Base-by-base conservation (phyloP, 1,140 invertebrate species). In the Caerostris extrusa region DNA sequence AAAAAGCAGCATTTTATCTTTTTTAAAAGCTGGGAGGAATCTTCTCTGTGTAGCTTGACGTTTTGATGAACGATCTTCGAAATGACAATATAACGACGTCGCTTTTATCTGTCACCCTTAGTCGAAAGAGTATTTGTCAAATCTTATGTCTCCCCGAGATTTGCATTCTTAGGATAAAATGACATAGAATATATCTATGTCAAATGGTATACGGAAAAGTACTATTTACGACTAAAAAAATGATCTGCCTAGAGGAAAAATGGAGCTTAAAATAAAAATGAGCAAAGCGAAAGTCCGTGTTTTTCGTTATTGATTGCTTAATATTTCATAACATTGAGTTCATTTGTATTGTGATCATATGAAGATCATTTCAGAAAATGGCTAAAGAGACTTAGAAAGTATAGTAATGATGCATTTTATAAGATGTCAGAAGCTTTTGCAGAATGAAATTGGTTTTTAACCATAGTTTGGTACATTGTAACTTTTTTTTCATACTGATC, bases 11-110 rank as follows among this genome's bases (percentile, higher is more conserved):
- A 34, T 88, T 89, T 93, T 89, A 88, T 93, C 92, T 77, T 93
- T 86, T 88, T 93, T 89, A 93, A 81, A 93, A 86, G 58, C 71
- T 58, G 17, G 56, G 69, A 64, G 56, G 57, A 93, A 69, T 86
- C 64, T 85, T 83, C 61, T 91, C 90, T 85, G 5, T 17, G 58
- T 50, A 55, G 10, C 86, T 69, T 92, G 91, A 92, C 91, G 82
- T 85, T 93, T 93, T 93, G 92, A 93, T 93, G 92, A 88, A 93
- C 57, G 92, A 93, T 64, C 56, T 71, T 81, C 64, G 53, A 93
- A 93, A 93, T 93, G 85, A 93, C 86, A 89, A 93, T 93, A 89
- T 93, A 93, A 93, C 87, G 92, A 89, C 86, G 92, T 77, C 61
- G 56, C 86, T 93, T 93, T 93, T 88, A 81, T 93, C 85, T 93